These are phyloP conservation scores for Ceratotherium simum DNA, from an alignment of 2,113 vertebrate species.

Conservation along the genomic window DNA sequence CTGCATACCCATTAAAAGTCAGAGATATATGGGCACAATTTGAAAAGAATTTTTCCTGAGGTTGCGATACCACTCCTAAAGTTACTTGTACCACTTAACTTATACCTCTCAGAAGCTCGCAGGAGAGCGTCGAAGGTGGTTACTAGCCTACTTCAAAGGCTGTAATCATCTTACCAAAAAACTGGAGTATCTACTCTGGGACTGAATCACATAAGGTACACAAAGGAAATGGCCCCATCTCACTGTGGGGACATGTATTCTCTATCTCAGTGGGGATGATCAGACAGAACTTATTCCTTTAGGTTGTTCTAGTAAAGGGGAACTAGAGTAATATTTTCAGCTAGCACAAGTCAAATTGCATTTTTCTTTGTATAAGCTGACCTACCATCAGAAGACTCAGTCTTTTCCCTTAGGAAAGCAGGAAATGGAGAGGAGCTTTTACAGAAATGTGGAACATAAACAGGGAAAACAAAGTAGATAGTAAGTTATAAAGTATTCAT, in stretches of 20 bases:
- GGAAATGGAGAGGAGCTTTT: neutral
- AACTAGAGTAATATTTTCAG: neutral
- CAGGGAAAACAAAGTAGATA: neutral
- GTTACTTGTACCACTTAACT: neutral
- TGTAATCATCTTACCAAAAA: neutral
- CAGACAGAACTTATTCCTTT: neutral
- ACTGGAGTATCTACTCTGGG: neutral
- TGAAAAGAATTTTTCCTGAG: neutral
- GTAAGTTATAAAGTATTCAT: neutral
- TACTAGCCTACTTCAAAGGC: neutral
- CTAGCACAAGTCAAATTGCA: neutral
- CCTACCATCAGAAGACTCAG: neutral
- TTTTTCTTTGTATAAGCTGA: neutral
- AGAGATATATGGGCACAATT: neutral
- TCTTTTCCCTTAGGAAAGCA: neutral
- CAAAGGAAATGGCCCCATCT: neutral
- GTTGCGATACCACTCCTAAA: neutral
- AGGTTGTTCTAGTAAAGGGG: neutral
- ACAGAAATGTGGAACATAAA: slow-evolving; percentile 11
- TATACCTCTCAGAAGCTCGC: neutral
- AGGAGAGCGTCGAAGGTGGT: neutral
- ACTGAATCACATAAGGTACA: no score
- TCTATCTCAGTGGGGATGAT: neutral
- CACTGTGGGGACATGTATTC: neutral
- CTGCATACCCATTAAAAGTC: neutral